These are phyloP conservation scores for Hirtodrosophila histrioides DNA, from an alignment of 2,888 invertebrate species.

Conservation along the genomic window DNA sequence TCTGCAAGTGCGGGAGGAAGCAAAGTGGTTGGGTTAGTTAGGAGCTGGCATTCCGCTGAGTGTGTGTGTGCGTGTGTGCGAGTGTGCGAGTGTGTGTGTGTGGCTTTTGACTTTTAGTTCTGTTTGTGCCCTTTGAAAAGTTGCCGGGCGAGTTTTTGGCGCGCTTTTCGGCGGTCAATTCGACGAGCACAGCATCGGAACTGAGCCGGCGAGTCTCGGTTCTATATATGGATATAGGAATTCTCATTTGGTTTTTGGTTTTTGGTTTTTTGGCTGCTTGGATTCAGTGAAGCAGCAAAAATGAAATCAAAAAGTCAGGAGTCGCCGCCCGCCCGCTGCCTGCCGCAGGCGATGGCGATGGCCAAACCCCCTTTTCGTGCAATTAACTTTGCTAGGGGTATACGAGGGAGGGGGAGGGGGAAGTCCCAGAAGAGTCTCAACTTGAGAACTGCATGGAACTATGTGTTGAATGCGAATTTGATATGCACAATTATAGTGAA, in stretches of 20 bases:
- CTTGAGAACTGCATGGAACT: conserved; percentile 14
- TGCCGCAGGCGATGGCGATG: conserved; percentile 22
- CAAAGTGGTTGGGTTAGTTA: conserved; percentile 38
- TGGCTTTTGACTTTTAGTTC: conserved; percentile 41
- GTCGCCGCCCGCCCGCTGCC: conserved; percentile 8
- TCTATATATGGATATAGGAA: conserved; percentile 21
- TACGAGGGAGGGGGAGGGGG: conserved; percentile 12
- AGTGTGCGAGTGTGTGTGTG: conserved; percentile 15
- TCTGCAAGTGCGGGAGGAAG: conserved; percentile 53
- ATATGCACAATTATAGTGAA: conserved; percentile 36
- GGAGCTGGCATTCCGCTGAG: neutral
- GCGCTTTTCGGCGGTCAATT: conserved; percentile 61
- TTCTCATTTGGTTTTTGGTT: neutral
- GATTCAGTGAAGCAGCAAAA: conserved; percentile 65
- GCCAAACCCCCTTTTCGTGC: conserved; percentile 34
- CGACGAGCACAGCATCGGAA: conserved; percentile 1
- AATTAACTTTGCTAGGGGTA: conserved; percentile 52
- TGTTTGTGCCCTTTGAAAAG: conserved; percentile 42
- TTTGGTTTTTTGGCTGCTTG: too few relatives aligned
- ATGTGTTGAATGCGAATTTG: conserved; percentile 21
- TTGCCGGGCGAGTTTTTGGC: conserved; percentile 66
- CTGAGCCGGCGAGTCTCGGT: conserved; percentile 25
- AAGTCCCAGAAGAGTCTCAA: conserved; percentile 12
- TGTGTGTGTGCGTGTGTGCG: conserved; percentile 12
- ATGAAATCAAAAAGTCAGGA: conserved; percentile 43